phyloP scores from a whole-genome alignment of 2,888 invertebrate genomes.

The Choreutis nemorana region DNA sequence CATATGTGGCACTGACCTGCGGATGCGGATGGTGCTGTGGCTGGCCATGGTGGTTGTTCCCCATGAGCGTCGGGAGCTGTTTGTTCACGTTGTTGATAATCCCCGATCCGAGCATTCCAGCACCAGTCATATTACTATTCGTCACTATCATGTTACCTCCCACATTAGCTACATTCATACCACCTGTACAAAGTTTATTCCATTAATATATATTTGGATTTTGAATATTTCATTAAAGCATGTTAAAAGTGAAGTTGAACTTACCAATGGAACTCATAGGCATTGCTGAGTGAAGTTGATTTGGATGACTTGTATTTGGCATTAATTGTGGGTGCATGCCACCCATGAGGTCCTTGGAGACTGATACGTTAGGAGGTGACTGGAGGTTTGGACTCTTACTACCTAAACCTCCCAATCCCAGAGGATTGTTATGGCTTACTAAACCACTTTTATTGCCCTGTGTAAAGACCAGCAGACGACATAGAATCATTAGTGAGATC shows the following conservation, averaged over 20 bases:
- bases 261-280: conserved; percentile 76
- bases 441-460: conserved; percentile 77
- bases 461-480: conserved; percentile 55
- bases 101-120: conserved; percentile 76
- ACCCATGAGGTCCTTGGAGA: conserved; percentile 82
- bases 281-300: conserved; percentile 64
- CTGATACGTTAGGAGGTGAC: conserved; percentile 84
- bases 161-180: conserved; percentile 72
- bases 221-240: conserved; percentile 1
- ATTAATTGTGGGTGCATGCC: conserved; percentile 74
- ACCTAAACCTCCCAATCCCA: conserved; percentile 78
- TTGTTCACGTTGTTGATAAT: conserved; percentile 82
- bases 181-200: conserved; percentile 30
- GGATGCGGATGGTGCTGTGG: conserved; percentile 55
- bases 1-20: conserved; percentile 36
- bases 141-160: conserved; percentile 82
- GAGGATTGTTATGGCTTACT: conserved; percentile 74
- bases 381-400: conserved; percentile 86
- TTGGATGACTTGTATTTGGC: conserved; percentile 77
- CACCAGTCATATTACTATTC: conserved; percentile 74
- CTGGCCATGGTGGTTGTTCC: conserved; percentile 55
- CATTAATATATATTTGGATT: conserved; percentile 1
- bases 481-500: conserved; percentile 36
- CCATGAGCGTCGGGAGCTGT: conserved; percentile 73
- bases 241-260: conserved; percentile 8